Percentiles rank a stretch among this genome's conserved stretches.
Conservation (phyloP, 1,140 invertebrate species). For the Drosophila ogumai region DNA sequence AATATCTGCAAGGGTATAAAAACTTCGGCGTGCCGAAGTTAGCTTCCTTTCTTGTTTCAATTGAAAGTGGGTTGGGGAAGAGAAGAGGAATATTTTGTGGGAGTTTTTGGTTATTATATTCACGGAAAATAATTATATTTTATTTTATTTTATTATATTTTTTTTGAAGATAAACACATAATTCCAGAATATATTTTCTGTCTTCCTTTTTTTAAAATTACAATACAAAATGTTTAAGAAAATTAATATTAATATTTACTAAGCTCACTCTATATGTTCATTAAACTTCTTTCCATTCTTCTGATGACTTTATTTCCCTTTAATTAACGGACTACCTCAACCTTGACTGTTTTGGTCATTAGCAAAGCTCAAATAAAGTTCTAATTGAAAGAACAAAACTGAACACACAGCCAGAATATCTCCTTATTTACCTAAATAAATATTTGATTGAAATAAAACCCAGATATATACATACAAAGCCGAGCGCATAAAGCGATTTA, state of each 20-base stretch:
- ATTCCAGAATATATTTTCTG: too few species aligned
- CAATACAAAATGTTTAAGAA: too few species aligned
- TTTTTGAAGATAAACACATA: too few species aligned
- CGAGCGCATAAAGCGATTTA: constrained; percentile 6
- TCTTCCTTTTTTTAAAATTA: too few species aligned
- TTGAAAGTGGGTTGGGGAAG: not conserved
- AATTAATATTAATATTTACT: not conserved
- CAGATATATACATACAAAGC: not conserved
- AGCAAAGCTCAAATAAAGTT: constrained; percentile 19
- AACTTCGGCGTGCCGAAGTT: too few species aligned
- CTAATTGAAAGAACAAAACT: constrained; percentile 35
- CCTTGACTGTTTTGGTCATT: constrained; percentile 34
- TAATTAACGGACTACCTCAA: constrained; percentile 27
- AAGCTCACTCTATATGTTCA: not conserved
- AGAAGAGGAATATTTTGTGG: not conserved
- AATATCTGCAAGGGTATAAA: too few species aligned
- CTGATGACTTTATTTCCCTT: not conserved
- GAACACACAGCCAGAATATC: not conserved
- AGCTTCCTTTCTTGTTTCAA: too few species aligned
- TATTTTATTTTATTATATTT: too few species aligned
- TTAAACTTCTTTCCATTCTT: not conserved
- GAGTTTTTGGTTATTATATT: not conserved
- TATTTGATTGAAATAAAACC: not conserved
- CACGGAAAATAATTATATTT: too few species aligned
- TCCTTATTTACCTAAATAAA: constrained; percentile 24